phyloP scores from a whole-genome alignment of 2,797 vertebrate species.

The Gephyroberyx darwinii region DNA sequence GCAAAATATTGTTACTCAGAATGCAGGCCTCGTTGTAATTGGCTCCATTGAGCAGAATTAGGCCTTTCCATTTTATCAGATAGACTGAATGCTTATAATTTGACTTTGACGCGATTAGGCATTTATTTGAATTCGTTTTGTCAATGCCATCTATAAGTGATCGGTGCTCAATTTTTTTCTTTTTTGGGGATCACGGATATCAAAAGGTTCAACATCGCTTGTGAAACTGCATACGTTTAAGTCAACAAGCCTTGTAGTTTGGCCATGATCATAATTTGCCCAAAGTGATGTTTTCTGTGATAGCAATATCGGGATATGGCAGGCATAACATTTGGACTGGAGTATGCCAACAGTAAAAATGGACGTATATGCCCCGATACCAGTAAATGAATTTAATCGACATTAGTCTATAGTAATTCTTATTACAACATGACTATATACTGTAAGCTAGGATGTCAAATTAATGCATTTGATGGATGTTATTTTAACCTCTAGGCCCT shows the following conservation, averaged over 20 bases:
- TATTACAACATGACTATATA: neutral
- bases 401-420: neutral
- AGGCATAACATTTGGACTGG: constrained; percentile 45
- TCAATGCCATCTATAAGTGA: too few species aligned
- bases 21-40: constrained; percentile 11
- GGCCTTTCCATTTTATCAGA: neutral
- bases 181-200: neutral
- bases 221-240: too few species aligned
- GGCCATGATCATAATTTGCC: constrained; percentile 20
- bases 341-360: too few species aligned
- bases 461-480: neutral
- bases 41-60: constrained; percentile 21
- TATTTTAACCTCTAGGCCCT: neutral
- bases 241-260: too few species aligned
- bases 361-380: neutral
- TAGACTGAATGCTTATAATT: constrained; percentile 4
- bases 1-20: neutral
- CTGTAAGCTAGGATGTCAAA: neutral
- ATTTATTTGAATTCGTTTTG: neutral
- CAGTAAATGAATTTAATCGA: neutral
- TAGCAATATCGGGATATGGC: neutral
- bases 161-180: neutral
- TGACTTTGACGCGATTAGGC: neutral
- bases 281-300: constrained; percentile 35
- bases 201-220: too few species aligned